Conservation (phyloP, 2,888 invertebrate species). For the Synergus gifuensis region DNA sequence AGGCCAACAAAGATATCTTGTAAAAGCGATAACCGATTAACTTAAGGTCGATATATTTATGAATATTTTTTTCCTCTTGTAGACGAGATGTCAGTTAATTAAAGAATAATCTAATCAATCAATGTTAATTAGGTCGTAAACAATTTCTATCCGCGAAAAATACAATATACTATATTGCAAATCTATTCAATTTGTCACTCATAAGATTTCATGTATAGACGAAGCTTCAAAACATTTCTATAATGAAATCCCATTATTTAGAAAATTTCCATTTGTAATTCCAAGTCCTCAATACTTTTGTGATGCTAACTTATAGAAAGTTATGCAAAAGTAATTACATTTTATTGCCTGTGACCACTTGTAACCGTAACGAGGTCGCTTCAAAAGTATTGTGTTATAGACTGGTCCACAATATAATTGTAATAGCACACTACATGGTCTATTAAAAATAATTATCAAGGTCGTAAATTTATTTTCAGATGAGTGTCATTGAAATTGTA, state of each 20-base stretch:
- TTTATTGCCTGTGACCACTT: not conserved
- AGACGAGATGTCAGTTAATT: not conserved
- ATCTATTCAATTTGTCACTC: not conserved
- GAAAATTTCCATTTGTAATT: not conserved
- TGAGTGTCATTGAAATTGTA: not conserved
- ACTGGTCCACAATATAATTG: not conserved
- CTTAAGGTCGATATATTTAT: not conserved
- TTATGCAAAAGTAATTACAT: not conserved
- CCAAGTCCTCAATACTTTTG: not conserved
- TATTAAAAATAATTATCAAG: slow-evolving; percentile 8
- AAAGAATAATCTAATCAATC: not conserved
- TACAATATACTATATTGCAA: not conserved
- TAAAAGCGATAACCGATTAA: not conserved
- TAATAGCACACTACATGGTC: not conserved
- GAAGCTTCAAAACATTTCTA: not conserved
- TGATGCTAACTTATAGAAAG: not conserved
- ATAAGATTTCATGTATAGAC: not conserved
- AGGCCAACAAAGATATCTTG: not conserved
- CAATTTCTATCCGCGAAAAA: not conserved
- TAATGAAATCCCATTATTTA: not conserved
- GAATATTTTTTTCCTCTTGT: not conserved
- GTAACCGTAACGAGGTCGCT: not conserved
- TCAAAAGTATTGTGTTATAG: not conserved
- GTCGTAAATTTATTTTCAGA: slow-evolving; percentile 7
- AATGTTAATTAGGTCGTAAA: not conserved